Evolutionary conservation across 2,113 vertebrate genomes (phyloP).

Genomic region (Ameiurus melas): DNA sequence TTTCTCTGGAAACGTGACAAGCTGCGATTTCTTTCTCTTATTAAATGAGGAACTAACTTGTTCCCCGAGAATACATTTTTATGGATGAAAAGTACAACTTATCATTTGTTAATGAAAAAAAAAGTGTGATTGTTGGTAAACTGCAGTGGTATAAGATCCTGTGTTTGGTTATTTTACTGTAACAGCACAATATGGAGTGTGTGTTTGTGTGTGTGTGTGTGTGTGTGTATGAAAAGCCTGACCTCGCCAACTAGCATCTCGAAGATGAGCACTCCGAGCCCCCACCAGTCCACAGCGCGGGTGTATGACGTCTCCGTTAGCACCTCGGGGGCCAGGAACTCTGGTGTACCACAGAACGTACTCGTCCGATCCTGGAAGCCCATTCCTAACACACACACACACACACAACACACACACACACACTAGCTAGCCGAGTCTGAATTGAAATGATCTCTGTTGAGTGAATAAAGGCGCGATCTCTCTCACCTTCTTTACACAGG

Average conservation of each 20-base stretch:
- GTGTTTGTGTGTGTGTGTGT: conserved; percentile 7
- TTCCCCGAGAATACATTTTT: too few species aligned
- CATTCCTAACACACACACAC: conserved; percentile 80
- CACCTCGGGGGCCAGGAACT: conserved; percentile 97
- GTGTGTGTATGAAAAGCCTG: conserved; percentile 54
- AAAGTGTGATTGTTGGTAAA: too few species aligned
- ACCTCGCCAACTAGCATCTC: conserved; percentile 99
- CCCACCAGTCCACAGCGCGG: conserved; percentile 98
- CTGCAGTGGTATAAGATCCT: too few species aligned
- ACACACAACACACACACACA: conserved; percentile 10
- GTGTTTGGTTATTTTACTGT: background rate
- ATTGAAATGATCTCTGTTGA: background rate
- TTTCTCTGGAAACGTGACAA: too few species aligned
- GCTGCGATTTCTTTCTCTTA: too few species aligned
- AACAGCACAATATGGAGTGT: background rate
- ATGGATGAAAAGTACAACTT: too few species aligned
- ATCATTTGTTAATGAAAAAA: too few species aligned
- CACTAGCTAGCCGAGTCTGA: background rate
- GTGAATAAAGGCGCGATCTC: background rate
- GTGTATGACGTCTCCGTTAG: conserved; percentile 98
- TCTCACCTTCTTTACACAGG: conserved; percentile 97
- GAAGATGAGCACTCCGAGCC: conserved; percentile 97
- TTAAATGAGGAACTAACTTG: too few species aligned
- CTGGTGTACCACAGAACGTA: conserved; percentile 97
- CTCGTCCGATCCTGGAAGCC: conserved; percentile 96